Evolutionary conservation across 2,888 invertebrate genomes (phyloP).

Genomic region (Punctoribates punctum): DNA sequence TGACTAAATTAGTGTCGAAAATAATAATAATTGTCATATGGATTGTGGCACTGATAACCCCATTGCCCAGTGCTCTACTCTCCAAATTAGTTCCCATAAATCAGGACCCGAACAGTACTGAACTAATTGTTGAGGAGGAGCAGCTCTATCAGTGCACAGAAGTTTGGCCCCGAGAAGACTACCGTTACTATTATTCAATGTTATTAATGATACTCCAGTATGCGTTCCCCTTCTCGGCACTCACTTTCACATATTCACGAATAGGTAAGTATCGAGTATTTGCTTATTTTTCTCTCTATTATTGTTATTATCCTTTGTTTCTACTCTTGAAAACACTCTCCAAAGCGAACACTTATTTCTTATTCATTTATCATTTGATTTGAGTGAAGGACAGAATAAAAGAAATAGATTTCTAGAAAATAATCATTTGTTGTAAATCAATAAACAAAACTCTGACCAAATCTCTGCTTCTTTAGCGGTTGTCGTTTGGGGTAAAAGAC

Average conservation of each 20-base stretch:
- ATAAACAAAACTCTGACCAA: neutral
- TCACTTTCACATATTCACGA: constrained; percentile 77
- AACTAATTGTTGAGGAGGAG: neutral
- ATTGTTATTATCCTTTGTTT: no score
- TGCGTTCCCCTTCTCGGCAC: constrained; percentile 71
- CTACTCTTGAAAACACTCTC: neutral
- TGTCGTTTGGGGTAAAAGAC: constrained; percentile 79
- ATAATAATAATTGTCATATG: constrained; percentile 69
- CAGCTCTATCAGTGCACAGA: constrained; percentile 58
- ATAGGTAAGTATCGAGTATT: constrained; percentile 60
- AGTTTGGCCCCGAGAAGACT: constrained; percentile 59
- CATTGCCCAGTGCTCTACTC: constrained; percentile 75
- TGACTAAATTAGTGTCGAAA: constrained; percentile 69
- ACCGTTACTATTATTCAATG: constrained; percentile 64
- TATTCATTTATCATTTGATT: no score
- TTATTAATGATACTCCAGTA: constrained; percentile 77
- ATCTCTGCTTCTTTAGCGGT: constrained; percentile 58
- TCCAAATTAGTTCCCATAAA: constrained; percentile 55
- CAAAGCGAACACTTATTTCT: no score
- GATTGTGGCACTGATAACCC: constrained; percentile 71
- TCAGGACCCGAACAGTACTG: neutral
- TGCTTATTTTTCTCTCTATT: no score
- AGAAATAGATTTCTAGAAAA: no score
- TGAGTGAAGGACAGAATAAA: no score
- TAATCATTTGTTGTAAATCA: no score